Conservation (phyloP, 2,888 invertebrate genomes). For the Masnerella sp. region DNA sequence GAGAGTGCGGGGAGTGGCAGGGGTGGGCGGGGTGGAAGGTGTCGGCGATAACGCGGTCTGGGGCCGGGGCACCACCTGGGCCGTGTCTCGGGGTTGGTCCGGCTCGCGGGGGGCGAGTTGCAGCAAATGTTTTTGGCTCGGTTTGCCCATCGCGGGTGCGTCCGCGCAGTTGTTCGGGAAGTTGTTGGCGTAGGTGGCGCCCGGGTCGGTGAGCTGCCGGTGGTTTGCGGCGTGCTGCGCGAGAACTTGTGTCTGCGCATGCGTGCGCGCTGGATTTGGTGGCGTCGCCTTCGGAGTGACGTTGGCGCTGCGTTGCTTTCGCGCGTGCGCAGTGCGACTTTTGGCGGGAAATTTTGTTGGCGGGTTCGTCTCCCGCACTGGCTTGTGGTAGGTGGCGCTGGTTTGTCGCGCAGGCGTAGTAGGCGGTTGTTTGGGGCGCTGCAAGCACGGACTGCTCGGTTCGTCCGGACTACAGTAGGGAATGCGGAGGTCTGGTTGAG, state of each 20-base stretch:
- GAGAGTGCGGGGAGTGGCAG: too few relatives aligned
- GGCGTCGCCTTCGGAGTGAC: slow-evolving; percentile 28
- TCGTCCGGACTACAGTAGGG: slow-evolving; percentile 68
- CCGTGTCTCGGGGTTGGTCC: too few relatives aligned
- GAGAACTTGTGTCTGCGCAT: slow-evolving; percentile 50
- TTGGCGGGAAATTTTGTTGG: slow-evolving; percentile 68
- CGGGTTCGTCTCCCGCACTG: slow-evolving; percentile 69
- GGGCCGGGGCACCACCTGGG: too few relatives aligned
- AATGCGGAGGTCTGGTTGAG: slow-evolving; percentile 70
- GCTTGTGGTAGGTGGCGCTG: slow-evolving; percentile 68
- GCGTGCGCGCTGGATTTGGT: slow-evolving; percentile 34
- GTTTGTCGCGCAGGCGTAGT: slow-evolving; percentile 46
- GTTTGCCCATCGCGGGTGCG: too few relatives aligned
- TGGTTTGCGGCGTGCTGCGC: slow-evolving; percentile 50
- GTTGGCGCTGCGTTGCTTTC: slow-evolving; percentile 59
- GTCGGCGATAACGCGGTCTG: too few relatives aligned
- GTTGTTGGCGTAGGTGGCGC: slow-evolving; percentile 61
- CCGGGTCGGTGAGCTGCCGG: slow-evolving; percentile 60
- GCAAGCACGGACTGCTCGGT: slow-evolving; percentile 65
- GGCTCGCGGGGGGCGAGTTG: too few relatives aligned
- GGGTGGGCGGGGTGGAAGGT: too few relatives aligned
- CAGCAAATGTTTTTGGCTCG: too few relatives aligned
- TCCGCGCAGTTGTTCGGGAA: slow-evolving; percentile 68
- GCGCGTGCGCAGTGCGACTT: slow-evolving; percentile 67
- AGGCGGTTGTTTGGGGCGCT: slow-evolving; percentile 58